These are phyloP conservation scores for Ferrisia virgata DNA, from an alignment of 2,888 invertebrate genomes.

Conservation along the genomic window DNA sequence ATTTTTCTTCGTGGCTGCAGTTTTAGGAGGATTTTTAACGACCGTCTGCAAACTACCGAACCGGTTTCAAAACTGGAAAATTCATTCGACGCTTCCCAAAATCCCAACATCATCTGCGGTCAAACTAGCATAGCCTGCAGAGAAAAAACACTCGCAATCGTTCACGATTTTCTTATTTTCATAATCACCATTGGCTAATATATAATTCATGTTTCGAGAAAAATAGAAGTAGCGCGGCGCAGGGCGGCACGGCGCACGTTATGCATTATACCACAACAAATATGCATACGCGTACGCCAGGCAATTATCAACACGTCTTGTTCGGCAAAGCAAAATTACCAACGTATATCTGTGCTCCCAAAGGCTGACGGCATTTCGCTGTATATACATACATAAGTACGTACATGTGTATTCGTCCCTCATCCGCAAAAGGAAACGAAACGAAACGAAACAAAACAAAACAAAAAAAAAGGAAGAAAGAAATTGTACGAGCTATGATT, in stretches of 20 bases:
- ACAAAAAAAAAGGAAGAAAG: background rate
- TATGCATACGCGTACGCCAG: background rate
- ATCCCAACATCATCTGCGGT: no score
- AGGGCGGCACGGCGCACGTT: background rate
- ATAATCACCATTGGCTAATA: background rate
- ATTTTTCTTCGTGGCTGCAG: no score
- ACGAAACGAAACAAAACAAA: no score
- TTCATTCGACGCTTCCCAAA: no score
- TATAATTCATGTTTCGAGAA: background rate
- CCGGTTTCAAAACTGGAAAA: no score
- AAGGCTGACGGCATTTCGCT: slow-evolving; percentile 21
- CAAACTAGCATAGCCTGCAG: slow-evolving; percentile 28
- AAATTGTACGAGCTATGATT: background rate
- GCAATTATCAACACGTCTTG: slow-evolving; percentile 33
- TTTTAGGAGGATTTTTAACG: no score
- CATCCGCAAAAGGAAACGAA: background rate
- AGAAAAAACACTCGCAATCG: slow-evolving; percentile 1
- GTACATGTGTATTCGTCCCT: no score
- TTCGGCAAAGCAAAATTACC: no score
- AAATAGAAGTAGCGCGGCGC: background rate
- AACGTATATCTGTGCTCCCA: slow-evolving; percentile 8
- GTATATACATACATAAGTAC: no score
- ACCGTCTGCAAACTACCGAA: no score
- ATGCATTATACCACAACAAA: slow-evolving; percentile 25
- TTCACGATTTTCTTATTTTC: slow-evolving; percentile 18